A percentile compares a stretch with the other conserved stretches of the same genome.
Evolutionary conservation across 1,140 invertebrate species (phyloP).

Genomic region (Saccostrea cuccullata): DNA sequence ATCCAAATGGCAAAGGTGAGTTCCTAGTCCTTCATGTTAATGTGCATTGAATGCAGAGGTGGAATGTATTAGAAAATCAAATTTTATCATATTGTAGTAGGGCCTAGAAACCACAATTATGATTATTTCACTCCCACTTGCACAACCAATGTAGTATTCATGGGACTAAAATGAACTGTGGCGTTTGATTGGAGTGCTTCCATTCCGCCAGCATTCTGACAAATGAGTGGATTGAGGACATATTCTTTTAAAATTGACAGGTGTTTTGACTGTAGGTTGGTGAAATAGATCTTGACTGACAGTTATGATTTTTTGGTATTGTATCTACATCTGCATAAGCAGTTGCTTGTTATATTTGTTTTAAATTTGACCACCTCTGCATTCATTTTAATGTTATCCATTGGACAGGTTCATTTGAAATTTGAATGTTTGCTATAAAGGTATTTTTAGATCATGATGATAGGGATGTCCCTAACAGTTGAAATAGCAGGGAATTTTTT

Average conservation of each 20-base stretch:
- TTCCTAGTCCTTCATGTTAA: neutral
- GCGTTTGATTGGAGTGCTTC: neutral
- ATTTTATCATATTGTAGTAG: neutral
- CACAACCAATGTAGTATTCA: neutral
- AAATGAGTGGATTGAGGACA: neutral
- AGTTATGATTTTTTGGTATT: neutral
- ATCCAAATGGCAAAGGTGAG: slow-evolving; percentile 28
- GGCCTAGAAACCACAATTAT: slow-evolving; percentile 5
- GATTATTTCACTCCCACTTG: slow-evolving; percentile 5
- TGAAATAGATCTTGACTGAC: neutral
- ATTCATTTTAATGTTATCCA: too few relatives aligned
- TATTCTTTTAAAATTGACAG: neutral
- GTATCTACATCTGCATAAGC: too few relatives aligned
- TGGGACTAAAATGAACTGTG: neutral
- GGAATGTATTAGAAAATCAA: neutral
- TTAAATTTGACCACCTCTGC: too few relatives aligned
- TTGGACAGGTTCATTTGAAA: too few relatives aligned
- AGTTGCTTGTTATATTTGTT: too few relatives aligned
- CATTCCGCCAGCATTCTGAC: neutral
- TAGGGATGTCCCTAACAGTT: too few relatives aligned
- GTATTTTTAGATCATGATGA: too few relatives aligned
- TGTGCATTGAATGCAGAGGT: slow-evolving; percentile 8
- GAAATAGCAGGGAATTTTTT: too few relatives aligned
- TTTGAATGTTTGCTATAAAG: too few relatives aligned
- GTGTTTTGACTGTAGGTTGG: neutral